Base-by-base conservation (phyloP, 2,113 vertebrate species). In the Atherinomorus stipes region DNA sequence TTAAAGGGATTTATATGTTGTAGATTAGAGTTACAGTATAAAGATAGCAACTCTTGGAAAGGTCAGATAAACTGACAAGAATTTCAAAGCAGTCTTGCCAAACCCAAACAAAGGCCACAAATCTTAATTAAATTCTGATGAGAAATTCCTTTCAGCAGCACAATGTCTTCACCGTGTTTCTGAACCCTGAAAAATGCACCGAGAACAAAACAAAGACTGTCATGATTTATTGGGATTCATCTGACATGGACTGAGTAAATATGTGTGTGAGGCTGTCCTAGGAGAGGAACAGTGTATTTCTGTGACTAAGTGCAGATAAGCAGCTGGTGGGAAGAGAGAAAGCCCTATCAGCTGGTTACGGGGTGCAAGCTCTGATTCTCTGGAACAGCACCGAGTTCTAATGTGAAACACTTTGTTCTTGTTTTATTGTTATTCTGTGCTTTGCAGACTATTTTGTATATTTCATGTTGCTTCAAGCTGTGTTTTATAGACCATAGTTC, bases 51-150 rank as follows among this genome's bases (percentile, higher is more conserved):
- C n/a, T 52, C 34, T 60, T 11, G 37, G 52, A 68, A 57, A 52
- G 34, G 3, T 10, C 23, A 11, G 2, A 70, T 54, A 54, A 50
- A 44, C 7, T 25, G 26, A 37, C 19, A 70, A 44, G 42, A 68
- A 63, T 75, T 6, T n/a, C 16, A 25, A n/a, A n/a, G 19, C 22
- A 42, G 40, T 56, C 28, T 5, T 63, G 26, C 21, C 66, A 67
- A 69, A 66, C 18, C 54, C 70, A 73, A 71, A 76, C 56, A 81
- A 64, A 77, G 31, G 15, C 47, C 25, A 50, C 12, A 74, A 53
- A 77, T 65, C 58, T 40, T 53, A 58, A 81, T 73, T 73, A 60
- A 60, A 78, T 42, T 56, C 45, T 50, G 68, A 71, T 38, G 69
- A 78, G 44, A 2, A 63, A 71, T 56, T 79, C 45, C 50, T 78